Base-by-base conservation (phyloP, 2,888 invertebrate species). In the Drosophila pullipes region DNA sequence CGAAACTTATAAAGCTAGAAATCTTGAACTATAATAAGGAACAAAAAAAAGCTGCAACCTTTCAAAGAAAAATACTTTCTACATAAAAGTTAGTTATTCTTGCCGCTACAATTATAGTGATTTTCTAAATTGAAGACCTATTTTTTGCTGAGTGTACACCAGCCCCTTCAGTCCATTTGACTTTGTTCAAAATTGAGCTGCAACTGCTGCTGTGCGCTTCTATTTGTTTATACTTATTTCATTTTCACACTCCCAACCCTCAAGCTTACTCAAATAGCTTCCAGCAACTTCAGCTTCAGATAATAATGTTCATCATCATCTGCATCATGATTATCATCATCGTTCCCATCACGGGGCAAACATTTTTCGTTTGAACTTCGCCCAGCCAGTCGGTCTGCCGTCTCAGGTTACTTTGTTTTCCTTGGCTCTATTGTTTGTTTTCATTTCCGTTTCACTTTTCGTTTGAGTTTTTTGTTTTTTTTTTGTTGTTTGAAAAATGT, bases 221-320 rank as follows among this genome's bases (percentile, higher is more conserved):
- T 88, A 80, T 88, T 88, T 88, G 88, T 76, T 88, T 89, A 89
- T 85, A 88, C 85, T 88, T 85, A 89, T 85, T 88, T 85, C 69
- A 82, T 85, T 89, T 88, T 88, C 83, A 89, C 88, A 88, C 88
- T 75, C 47, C 25, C 25, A 47, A 76, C 75, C 76, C 70, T 71
- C 63, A 49, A 54, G 54, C 54, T 65, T 47, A 52, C 57, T 63
- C 69, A 60, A 30, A 50, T 52, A 55, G 47, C 47, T 47, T 2
- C 10, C 47, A 25, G 52, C 31, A 28, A 13, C 25, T 18, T 57
- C 28, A 37, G 25, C 35, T 44, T 39, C 31, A 30, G 30, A 30
- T 11, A 22, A 53, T 60, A 55, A 22, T 54, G 59, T 49, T 73
- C 65, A 61, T 57, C 66, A 52, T 58, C 62, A 62, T 61, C 59